A percentile compares a stretch with the other conserved stretches of the same genome.
phyloP scores from a whole-genome alignment of 2,888 invertebrate species.

The Papilio protenor region DNA sequence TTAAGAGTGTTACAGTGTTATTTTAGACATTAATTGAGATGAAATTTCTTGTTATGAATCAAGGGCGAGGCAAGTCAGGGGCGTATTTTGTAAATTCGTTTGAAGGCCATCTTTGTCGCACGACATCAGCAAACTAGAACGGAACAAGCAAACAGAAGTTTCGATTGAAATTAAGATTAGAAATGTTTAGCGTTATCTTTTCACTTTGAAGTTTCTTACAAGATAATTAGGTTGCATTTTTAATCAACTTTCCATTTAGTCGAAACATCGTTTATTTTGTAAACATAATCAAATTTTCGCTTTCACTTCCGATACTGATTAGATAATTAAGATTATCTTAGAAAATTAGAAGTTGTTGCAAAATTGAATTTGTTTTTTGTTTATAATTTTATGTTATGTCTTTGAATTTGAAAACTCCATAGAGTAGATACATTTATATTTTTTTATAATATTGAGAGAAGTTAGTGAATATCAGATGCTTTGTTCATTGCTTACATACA shows the following conservation, averaged over 20 bases:
- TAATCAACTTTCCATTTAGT: conserved; percentile 31
- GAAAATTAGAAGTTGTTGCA: not conserved
- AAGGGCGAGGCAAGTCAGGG: conserved; percentile 57
- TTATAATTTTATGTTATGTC: not conserved
- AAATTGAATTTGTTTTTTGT: not conserved
- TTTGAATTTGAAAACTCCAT: not conserved
- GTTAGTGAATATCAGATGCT: not conserved
- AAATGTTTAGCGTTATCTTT: conserved; percentile 72
- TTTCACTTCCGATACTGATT: not conserved
- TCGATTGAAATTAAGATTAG: conserved; percentile 75
- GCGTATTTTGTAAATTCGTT: conserved; percentile 70
- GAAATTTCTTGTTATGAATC: conserved; percentile 82
- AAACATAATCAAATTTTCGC: conserved; percentile 16
- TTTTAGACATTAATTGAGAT: conserved; percentile 84
- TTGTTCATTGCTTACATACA: not conserved
- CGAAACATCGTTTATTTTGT: conserved; percentile 19
- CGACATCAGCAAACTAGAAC: conserved; percentile 63
- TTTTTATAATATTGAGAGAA: not conserved
- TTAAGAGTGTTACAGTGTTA: conserved; percentile 84
- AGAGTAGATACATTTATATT: not conserved
- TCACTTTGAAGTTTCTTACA: conserved; percentile 63
- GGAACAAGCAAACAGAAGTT: conserved; percentile 75
- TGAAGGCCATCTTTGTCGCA: conserved; percentile 68
- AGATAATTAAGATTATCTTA: not conserved
- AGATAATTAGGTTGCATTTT: conserved; percentile 56